Evolutionary conservation across 2,113 vertebrate species (phyloP).

Genomic region (Corapipo altera): DNA sequence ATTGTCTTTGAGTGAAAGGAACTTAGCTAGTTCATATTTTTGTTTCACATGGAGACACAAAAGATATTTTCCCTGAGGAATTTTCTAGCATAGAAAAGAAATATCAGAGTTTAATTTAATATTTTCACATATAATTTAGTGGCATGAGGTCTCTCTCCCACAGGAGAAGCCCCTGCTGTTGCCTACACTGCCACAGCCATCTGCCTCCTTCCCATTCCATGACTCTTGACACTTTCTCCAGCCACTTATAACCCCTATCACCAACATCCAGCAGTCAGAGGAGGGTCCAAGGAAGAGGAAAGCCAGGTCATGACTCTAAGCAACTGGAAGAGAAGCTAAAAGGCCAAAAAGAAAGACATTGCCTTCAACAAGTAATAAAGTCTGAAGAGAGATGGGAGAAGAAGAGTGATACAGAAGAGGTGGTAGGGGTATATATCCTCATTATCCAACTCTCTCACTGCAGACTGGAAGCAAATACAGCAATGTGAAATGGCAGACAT

Average conservation of each 20-base stretch:
- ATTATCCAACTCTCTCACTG: not conserved
- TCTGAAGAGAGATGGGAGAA: not conserved
- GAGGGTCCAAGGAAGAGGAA: not conserved
- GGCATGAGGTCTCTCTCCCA: not conserved
- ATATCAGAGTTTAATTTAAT: not conserved
- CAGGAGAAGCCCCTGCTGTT: not conserved
- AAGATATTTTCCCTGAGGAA: not conserved
- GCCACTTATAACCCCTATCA: not conserved
- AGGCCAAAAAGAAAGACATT: not conserved
- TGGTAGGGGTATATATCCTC: not conserved
- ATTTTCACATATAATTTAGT: not conserved
- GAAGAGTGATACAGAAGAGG: not conserved
- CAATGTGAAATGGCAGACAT: not conserved
- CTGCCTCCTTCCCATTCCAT: not conserved
- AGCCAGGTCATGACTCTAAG: not conserved
- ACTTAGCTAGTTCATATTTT: not conserved
- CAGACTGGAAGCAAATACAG: not conserved
- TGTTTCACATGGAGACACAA: not conserved
- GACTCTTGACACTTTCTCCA: not conserved
- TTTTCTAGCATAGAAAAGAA: not conserved
- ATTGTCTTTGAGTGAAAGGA: not conserved
- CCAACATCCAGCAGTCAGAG: not conserved
- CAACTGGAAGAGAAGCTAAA: not conserved
- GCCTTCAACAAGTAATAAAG: not conserved
- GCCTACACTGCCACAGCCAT: not conserved